Base-by-base conservation (phyloP, 53 echinoderm and acorn worm genomes). In the Astropecten irregularis region DNA sequence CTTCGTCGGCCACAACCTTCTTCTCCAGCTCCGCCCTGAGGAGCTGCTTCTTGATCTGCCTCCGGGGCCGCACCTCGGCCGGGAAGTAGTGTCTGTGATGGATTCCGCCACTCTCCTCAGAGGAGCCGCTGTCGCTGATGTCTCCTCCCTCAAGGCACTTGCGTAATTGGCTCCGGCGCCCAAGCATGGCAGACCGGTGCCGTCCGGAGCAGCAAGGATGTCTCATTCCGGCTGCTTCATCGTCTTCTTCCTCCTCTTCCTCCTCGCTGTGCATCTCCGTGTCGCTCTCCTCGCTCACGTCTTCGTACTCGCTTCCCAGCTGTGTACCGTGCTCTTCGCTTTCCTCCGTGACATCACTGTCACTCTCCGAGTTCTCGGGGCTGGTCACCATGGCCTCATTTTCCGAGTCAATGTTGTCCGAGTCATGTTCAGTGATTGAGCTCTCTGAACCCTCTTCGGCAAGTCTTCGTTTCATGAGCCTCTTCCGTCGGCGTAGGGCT, bases 331-430 rank as follows among this genome's bases (percentile, higher is more conserved):
- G 66, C 44, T 88, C 91, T 10, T 92, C 87, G 32, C 85, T 85
- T 5, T 89, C 93, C 42, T 93, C 91, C 1, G 89, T 86, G 11
- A 54, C 89, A 68, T 89, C 93, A 36, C 86, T 92, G 18, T 83
- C 93, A 49, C 89, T 90, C 36, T 89, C 89, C 26, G 83, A 83
- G 26, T 86, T 82, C 62, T 92, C 93, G 7, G 93, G 93, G 63
- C 93, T 92, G 0, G 93, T 92, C 22, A 86, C 93, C 81, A 92
- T 76, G 26, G 90, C 93, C 56, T 92, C 93, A 56, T 92, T 92
- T 77, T 92, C 93, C 0, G 93, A 92, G 49, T 92, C 93, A 10
- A 90, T 86, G 54, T 90, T 89, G 54, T 92, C 93, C 9, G 93
- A 92, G 71, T 92, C 89, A 44, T 92, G 89, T 59, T 83, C 89